These are phyloP conservation scores for Drosophila leonis DNA, from an alignment of 2,888 invertebrate genomes.

Conservation along the genomic window DNA sequence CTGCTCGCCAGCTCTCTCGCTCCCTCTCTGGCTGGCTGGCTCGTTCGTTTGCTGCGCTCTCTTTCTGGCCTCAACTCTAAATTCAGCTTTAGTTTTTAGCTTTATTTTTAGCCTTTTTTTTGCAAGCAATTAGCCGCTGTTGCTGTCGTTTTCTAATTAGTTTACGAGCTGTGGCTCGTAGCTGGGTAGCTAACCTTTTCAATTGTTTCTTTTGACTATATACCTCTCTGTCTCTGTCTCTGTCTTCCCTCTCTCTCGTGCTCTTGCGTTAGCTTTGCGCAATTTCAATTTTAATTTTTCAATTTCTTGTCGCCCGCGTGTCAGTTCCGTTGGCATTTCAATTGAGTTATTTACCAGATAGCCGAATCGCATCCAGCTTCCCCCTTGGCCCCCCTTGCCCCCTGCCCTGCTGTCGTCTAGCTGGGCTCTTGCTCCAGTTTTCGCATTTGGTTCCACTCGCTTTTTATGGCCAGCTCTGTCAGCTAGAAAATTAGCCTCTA, in stretches of 20 bases:
- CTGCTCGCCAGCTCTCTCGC: slow-evolving; percentile 37
- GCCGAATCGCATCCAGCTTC: slow-evolving; percentile 11
- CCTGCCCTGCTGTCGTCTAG: neutral
- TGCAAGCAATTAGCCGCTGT: slow-evolving; percentile 59
- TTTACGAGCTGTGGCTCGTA: slow-evolving; percentile 56
- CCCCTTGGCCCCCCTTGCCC: too few relatives aligned
- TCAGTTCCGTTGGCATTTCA: slow-evolving; percentile 82
- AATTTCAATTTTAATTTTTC: slow-evolving; percentile 71
- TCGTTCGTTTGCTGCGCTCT: slow-evolving; percentile 51
- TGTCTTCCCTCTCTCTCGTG: neutral
- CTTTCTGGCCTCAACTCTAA: slow-evolving; percentile 53
- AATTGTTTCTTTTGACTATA: slow-evolving; percentile 62
- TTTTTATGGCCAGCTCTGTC: slow-evolving; percentile 35
- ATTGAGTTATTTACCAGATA: slow-evolving; percentile 78
- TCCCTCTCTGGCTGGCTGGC: slow-evolving; percentile 3
- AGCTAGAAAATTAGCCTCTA: slow-evolving; percentile 73
- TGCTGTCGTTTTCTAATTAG: slow-evolving; percentile 73
- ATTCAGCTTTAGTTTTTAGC: slow-evolving; percentile 21
- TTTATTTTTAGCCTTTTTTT: slow-evolving; percentile 31
- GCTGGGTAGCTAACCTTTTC: slow-evolving; percentile 72
- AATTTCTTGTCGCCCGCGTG: slow-evolving; percentile 79
- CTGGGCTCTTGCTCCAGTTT: slow-evolving; percentile 44
- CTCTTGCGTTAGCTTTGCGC: slow-evolving; percentile 47
- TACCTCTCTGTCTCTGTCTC: neutral
- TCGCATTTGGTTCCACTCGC: slow-evolving; percentile 41